Evolutionary conservation across 2,888 invertebrate genomes (phyloP), one percentile per base, ranked within the genome.

Genomic region (Papilio demoleus): DNA sequence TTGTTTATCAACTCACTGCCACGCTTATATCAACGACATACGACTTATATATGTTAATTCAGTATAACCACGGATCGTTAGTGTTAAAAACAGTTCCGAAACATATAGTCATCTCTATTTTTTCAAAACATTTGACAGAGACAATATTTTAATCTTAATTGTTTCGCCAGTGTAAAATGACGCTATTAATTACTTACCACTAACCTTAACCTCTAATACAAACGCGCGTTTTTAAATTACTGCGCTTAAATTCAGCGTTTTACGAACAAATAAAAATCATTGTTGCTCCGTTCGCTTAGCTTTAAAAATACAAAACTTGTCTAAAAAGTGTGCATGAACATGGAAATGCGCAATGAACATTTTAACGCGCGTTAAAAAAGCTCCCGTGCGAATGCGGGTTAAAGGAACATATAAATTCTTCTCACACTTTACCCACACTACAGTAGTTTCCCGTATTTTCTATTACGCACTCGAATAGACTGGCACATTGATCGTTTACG

Each of bases 31-130:
- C 83, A 82, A 79, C 83, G 80, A 78, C 85, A 85, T 80, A 75
- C 84, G 31, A 85, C 82, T 78, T 81, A 76, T 82, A 84, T 86
- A 88, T 88, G 88, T 86, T 83, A 89, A 88, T 81, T 84, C 83
- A 82, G 88, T 88, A 86, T 85, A 9, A 17, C 22, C 12, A 4
- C 12, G 12, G 19, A 40, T 40, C n/a, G 14, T 14, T 14, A 22
- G 22, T 19, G 22, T 3, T n/a, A 47, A 22, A 47, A 47, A 5
- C n/a, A 12, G 2, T 4, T 4, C 11, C 12, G 1, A 12, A 22
- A 22, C 17, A 22, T 22, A 45, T 1, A 4, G 0, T 12, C 1
- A 47, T 47, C 47, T 22, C 47, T 47, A 5, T 47, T 47, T 22
- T 47, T 47, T 2, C 22, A n/a, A 22, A 19, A 19, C 1, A 3